Base-by-base conservation (phyloP, 2,888 invertebrate species). In the Euclidia mi region DNA sequence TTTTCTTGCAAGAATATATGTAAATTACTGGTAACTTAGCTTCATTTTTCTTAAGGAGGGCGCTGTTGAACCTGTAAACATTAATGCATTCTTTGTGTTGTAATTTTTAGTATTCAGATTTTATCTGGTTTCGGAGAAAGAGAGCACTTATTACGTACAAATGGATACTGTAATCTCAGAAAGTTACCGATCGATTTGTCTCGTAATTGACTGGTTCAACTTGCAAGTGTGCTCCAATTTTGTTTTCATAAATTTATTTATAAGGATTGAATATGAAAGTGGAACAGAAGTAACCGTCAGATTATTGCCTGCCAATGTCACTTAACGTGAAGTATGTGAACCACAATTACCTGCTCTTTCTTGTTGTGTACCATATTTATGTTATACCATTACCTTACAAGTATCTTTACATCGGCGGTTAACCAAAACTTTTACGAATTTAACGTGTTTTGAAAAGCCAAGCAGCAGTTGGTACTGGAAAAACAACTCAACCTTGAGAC, bases 401-500 rank as follows among this genome's bases (percentile, higher is more conserved):
- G 7, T 2, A 9, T 25, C 15, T 35, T 17, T 17, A 41, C 15
- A 29, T 3, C 9, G 34, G 14, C 34, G 34, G 25, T 28, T 1
- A n/a, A 25, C 14, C 10, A 20, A 14, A 9, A 31, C 7, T n/a
- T 12, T 14, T 15, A 12, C n/a, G 15, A 49, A 34, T 41, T 25
- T 48, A 41, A 35, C 15, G 32, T 41, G 32, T 42, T 32, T 25
- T 9, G 42, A 43, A 35, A 37, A 37, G 42, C 14, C 17, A 35
- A 15, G 15, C 7, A 15, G 12, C 34, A 11, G n/a, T 41, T 48
- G 47, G 34, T 40, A 15, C 40, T 57, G 59, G 53, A 56, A 55
- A 57, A 58, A 63, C 70, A 55, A 41, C 29, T 37, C 72, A 82
- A 76, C 82, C 84, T 83, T 83, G 81, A 75, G 60, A 65, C 77